Percentiles rank a stretch among this genome's conserved stretches.
Conservation (phyloP, 1,140 invertebrate genomes). For the Hyposmocoma kahamanoa region DNA sequence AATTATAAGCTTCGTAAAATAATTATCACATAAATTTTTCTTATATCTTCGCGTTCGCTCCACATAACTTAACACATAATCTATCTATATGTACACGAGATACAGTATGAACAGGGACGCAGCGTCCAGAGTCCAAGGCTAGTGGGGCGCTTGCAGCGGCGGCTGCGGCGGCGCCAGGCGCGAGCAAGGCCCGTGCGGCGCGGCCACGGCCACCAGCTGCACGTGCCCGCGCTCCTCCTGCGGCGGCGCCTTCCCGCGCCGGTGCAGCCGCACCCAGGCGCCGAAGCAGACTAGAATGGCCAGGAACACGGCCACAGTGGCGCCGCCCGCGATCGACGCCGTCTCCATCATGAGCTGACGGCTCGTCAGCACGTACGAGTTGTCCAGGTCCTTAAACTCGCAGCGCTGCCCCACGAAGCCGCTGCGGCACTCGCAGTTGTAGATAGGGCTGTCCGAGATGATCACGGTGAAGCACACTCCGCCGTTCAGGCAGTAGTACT, state of each 20-base stretch:
- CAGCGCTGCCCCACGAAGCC: conserved; percentile 94
- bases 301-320: conserved; percentile 89
- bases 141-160: conserved; percentile 2
- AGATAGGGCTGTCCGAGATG: conserved; percentile 92
- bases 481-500: conserved; percentile 95
- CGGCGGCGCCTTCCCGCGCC: conserved; percentile 71
- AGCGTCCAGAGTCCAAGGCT: conserved; percentile 15
- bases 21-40: conserved; percentile 73
- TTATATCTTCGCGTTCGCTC: conserved; percentile 56
- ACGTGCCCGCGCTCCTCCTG: conserved; percentile 46
- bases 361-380: conserved; percentile 92
- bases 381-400: conserved; percentile 95
- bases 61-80: conserved; percentile 63
- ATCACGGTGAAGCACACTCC: conserved; percentile 95
- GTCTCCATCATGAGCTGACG: conserved; percentile 92
- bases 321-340: conserved; percentile 92
- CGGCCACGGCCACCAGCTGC: conserved; percentile 58
- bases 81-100: conserved; percentile 61
- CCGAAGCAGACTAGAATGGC: conserved; percentile 90
- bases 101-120: conserved; percentile 37
- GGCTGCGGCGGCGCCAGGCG: background rate
- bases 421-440: conserved; percentile 95
- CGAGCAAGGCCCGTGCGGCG: conserved; percentile 30
- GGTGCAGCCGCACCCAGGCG: conserved; percentile 85
- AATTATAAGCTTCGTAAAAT: conserved; percentile 72